phyloP scores from a whole-genome alignment of 2,113 vertebrate species.

The Rhizomys pruinosus region DNA sequence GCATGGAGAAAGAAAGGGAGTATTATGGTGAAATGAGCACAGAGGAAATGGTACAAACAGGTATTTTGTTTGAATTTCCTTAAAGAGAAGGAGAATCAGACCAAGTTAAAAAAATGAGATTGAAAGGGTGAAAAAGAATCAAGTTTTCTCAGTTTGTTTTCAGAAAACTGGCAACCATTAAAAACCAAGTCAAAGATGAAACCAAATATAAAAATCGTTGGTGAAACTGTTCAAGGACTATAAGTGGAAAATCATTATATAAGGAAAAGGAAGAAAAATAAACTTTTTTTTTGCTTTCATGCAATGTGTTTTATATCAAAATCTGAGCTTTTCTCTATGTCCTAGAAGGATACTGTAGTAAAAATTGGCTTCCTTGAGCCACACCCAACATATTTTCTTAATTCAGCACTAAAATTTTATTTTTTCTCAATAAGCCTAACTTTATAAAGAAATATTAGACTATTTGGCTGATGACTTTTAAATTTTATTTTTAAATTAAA shows the following conservation, averaged over 20 bases:
- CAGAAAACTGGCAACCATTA: slow-evolving; percentile 44
- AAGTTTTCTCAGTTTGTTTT: slow-evolving; percentile 57
- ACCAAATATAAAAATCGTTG: slow-evolving; percentile 10
- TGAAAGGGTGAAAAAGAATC: neutral
- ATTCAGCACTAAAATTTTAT: neutral
- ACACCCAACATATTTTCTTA: neutral
- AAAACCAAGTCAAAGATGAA: slow-evolving; percentile 54
- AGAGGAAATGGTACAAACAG: neutral
- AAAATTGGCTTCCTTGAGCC: neutral
- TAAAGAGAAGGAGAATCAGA: slow-evolving; percentile 25
- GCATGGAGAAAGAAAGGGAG: neutral
- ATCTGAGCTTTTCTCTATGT: slow-evolving; percentile 29
- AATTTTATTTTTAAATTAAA: neutral
- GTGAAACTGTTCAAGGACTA: slow-evolving; percentile 58
- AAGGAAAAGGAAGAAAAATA: slow-evolving; percentile 19
- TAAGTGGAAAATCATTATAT: neutral
- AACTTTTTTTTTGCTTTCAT: neutral
- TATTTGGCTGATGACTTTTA: slow-evolving; percentile 14
- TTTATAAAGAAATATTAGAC: slow-evolving; percentile 34
- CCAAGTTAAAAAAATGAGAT: slow-evolving; percentile 4
- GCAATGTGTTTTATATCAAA: slow-evolving; percentile 24
- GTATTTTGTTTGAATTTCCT: slow-evolving; percentile 2
- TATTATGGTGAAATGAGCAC: neutral
- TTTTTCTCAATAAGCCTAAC: slow-evolving; percentile 3
- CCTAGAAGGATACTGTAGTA: neutral